Base-by-base conservation (phyloP, 2,888 invertebrate species). In the Uloborus plumipes region DNA sequence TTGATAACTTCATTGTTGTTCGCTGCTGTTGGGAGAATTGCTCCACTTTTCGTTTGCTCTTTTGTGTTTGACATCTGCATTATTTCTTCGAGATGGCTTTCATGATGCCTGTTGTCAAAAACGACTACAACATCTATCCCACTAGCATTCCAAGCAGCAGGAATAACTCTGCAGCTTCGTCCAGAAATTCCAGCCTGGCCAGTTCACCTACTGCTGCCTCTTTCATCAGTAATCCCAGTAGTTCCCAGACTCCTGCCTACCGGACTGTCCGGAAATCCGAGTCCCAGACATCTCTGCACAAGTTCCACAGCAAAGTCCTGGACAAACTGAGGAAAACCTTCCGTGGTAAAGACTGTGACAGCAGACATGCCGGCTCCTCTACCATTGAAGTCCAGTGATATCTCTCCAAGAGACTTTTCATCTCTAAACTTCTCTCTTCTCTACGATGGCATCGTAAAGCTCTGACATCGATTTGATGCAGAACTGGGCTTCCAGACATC, bases 101-200 rank as follows among this genome's bases (percentile, higher is more conserved):
- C 91, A 95, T 95, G 95, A 95, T 96, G 94, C 96, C 95, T 81
- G 95, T 96, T 86, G 93, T 96, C 90, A 95, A 95, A 91, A 95
- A 95, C 91, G 95, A 96, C 90, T 95, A 94, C 92, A 94, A 95
- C 89, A 95, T 96, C 88, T 95, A 96, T 92, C 93, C 94, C 86
- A 26, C 26, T 39, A 92, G 93, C 80, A 92, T 95, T 86, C 91
- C 91, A 22, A 91, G 91, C 77, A 61, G 66, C 64, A 67, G 62
- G 14, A 92, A 86, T 91, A 13, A 77, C 70, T 9, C 74, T 66
- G 4, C 69, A 73, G 14, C 39, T 6, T 39, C 55, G n/a, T 72
- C 84, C 31, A 70, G 74, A 18, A 69, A 84, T 22, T 90, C 91
- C 87, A 91, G 92, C 84, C 89, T 92, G 86, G 85, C 86, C 62